A percentile compares a stretch with the other conserved stretches of the same genome.
Conservation (phyloP, 2,797 vertebrate genomes). For the Spinus pinus region DNA sequence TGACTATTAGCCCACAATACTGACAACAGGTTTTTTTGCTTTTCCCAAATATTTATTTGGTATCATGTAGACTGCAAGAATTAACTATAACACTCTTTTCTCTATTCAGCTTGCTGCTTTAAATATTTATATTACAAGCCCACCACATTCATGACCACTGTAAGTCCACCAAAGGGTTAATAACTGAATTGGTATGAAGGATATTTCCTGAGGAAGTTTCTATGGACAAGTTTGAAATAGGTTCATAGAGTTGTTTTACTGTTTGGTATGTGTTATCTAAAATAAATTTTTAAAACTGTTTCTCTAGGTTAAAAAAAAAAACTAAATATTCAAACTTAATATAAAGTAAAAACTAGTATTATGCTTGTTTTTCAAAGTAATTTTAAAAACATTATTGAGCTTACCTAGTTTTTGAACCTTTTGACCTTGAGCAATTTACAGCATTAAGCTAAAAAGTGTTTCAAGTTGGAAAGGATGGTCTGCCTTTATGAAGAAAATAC, state of each 20-base stretch:
- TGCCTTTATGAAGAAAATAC: background rate
- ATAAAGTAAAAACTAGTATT: background rate
- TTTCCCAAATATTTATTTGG: background rate
- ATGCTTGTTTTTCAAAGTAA: background rate
- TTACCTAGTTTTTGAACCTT: background rate
- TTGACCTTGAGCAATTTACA: background rate
- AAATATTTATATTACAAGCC: background rate
- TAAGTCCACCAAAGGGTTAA: background rate
- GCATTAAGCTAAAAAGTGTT: background rate
- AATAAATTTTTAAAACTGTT: background rate
- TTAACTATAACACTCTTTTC: background rate
- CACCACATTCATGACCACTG: background rate
- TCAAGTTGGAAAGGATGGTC: background rate
- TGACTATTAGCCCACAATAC: background rate
- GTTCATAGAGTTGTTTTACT: background rate
- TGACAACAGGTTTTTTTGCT: rapidly evolving
- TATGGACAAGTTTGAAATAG: background rate
- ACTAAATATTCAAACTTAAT: background rate
- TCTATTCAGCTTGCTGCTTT: background rate
- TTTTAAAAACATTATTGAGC: background rate
- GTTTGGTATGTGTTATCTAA: background rate
- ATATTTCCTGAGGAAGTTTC: background rate
- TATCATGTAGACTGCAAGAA: background rate
- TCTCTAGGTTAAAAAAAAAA: background rate
- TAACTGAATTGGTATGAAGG: background rate